These are phyloP conservation scores for Macquaria australasica DNA, from an alignment of 2,113 vertebrate species.

Conservation along the genomic window DNA sequence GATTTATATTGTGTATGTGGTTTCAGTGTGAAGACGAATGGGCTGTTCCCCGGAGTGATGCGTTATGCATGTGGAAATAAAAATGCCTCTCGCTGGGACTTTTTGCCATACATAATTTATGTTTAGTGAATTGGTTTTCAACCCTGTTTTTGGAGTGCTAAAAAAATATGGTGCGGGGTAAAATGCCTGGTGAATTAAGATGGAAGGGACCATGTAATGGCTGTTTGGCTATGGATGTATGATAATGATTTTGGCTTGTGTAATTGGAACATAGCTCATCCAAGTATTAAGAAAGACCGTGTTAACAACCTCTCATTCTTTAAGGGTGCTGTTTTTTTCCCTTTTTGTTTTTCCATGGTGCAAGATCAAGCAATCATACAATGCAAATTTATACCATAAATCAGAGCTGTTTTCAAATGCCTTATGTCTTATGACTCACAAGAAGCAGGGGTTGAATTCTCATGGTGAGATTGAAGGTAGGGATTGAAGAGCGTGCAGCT, in stretches of 20 bases:
- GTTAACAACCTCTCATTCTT: conserved; percentile 20
- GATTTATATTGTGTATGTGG: conserved; percentile 38
- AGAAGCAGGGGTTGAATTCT: conserved; percentile 7
- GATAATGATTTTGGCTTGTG: conserved; percentile 5
- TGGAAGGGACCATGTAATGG: conserved; percentile 27
- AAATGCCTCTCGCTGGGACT: conserved; percentile 64
- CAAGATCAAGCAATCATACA: conserved; percentile 45
- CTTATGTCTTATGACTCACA: background rate
- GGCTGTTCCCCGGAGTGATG: conserved; percentile 53
- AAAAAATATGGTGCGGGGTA: background rate
- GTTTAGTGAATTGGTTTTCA: conserved; percentile 66
- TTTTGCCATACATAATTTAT: conserved; percentile 74
- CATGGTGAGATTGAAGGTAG: background rate
- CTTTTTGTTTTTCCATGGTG: background rate
- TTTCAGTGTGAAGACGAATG: conserved; percentile 60
- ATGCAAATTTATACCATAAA: conserved; percentile 42
- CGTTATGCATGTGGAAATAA: conserved; percentile 75
- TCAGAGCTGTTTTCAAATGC: conserved; percentile 30
- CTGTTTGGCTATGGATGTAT: conserved; percentile 26
- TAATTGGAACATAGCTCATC: conserved; percentile 36
- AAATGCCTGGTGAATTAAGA: conserved; percentile 44
- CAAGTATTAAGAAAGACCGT: conserved; percentile 16
- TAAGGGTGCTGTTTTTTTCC: background rate
- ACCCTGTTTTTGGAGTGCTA: conserved; percentile 39
- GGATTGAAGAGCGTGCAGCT: background rate